Evolutionary conservation across 2,797 vertebrate genomes (phyloP).

Genomic region (Danio choprae): DNA sequence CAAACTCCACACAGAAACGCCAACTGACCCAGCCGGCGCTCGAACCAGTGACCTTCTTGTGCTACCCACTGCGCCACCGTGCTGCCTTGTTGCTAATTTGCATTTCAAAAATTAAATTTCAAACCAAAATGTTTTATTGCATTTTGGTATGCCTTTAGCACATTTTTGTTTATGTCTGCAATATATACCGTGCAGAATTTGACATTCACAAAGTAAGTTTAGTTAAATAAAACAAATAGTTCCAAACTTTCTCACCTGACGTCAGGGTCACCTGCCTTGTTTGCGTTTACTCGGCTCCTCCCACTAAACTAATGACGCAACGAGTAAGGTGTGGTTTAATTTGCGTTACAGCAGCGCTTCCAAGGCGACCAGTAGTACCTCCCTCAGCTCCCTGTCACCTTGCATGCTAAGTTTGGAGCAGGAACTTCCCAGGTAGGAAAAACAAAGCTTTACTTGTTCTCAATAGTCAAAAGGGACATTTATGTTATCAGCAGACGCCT

Average conservation of each 20-base stretch:
- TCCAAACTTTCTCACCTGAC: conserved; percentile 43
- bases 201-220: too few relatives aligned
- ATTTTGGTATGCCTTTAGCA: too few relatives aligned
- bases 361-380: conserved; percentile 76
- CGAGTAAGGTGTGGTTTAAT: conserved; percentile 45
- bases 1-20: too few relatives aligned
- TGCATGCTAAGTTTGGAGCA: conserved; percentile 39
- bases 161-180: too few relatives aligned
- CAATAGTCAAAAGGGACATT: neutral
- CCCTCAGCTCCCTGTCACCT: conserved; percentile 59
- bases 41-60: too few relatives aligned
- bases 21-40: too few relatives aligned
- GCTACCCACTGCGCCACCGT: too few relatives aligned
- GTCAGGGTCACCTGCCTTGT: conserved; percentile 57
- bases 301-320: conserved; percentile 53
- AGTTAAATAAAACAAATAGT: conserved; percentile 3
- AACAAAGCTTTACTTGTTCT: conserved; percentile 33
- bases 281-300: conserved; percentile 65
- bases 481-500: neutral
- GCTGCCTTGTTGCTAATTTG: too few relatives aligned
- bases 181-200: too few relatives aligned
- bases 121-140: too few relatives aligned
- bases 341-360: conserved; percentile 52
- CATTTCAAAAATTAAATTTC: too few relatives aligned
- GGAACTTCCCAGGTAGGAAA: conserved; percentile 66